Evolutionary conservation across 2,888 invertebrate species (phyloP).

Genomic region (Epinotia nisella): DNA sequence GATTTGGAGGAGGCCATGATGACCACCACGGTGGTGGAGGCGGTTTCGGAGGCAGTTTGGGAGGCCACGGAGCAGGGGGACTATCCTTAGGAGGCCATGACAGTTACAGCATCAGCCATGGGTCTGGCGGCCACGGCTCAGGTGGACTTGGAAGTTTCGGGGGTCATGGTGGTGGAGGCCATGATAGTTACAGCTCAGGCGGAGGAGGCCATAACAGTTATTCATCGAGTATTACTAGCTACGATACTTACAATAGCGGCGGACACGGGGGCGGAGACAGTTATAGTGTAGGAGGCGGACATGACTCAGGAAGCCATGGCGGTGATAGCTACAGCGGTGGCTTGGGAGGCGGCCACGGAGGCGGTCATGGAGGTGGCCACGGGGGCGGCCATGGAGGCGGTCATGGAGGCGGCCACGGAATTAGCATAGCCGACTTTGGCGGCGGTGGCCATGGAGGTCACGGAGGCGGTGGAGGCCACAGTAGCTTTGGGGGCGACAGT

Average conservation of each 20-base stretch:
- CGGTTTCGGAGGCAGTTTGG: constrained; percentile 15
- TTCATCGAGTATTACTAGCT: constrained; percentile 48
- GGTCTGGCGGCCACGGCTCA: constrained; percentile 42
- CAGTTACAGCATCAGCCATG: constrained; percentile 52
- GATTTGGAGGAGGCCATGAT: constrained; percentile 51
- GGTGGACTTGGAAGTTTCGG: constrained; percentile 46
- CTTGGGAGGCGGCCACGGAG: constrained; percentile 51
- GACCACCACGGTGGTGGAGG: constrained; percentile 46
- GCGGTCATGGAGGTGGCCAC: constrained; percentile 50
- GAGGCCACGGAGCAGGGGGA: constrained; percentile 46
- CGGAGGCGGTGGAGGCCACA: constrained; percentile 51
- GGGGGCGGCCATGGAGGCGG: constrained; percentile 54
- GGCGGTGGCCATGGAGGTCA: constrained; percentile 53
- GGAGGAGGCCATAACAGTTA: constrained; percentile 47
- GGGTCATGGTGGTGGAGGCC: constrained; percentile 50
- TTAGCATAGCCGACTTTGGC: constrained; percentile 53
- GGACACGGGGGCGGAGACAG: constrained; percentile 57
- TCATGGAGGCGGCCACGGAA: constrained; percentile 55
- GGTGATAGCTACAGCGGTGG: constrained; percentile 49
- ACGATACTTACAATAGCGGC: constrained; percentile 51
- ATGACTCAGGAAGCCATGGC: constrained; percentile 45
- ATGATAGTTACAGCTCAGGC: constrained; percentile 51
- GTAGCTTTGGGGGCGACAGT: constrained; percentile 68
- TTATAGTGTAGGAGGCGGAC: constrained; percentile 49
- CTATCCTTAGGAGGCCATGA: constrained; percentile 51